Percentiles rank a stretch among this genome's conserved stretches.
Evolutionary conservation across 2,888 invertebrate species (phyloP).

Genomic region (Panorpa germanica): DNA sequence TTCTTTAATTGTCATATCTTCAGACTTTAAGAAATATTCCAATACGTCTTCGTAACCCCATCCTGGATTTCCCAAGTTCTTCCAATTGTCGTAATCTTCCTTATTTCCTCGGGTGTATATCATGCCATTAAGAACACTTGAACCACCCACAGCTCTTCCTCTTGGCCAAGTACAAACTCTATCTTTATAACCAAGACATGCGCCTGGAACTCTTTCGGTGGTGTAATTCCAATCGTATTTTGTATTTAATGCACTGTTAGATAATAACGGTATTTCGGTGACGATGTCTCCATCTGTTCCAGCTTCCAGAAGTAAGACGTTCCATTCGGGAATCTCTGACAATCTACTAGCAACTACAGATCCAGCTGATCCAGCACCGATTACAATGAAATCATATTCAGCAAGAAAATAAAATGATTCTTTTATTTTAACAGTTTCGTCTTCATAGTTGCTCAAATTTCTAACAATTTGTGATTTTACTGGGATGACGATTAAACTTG

Average conservation of each 20-base stretch:
- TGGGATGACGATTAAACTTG: too few species aligned
- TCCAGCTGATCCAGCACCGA: conserved; percentile 24
- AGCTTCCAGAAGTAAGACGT: conserved; percentile 39
- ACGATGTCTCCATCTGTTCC: conserved; percentile 37
- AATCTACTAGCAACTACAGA: conserved; percentile 40
- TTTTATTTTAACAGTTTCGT: too few species aligned
- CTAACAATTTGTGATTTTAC: too few species aligned
- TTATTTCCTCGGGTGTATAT: conserved; percentile 43
- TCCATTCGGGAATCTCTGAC: conserved; percentile 36
- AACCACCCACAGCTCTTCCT: conserved; percentile 48
- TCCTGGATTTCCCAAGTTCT: conserved; percentile 38
- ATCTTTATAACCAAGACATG: conserved; percentile 28
- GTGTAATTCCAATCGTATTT: conserved; percentile 14
- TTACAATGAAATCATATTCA: conserved; percentile 17
- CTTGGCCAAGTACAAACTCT: conserved; percentile 41
- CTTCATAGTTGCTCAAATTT: too few species aligned
- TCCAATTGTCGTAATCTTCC: conserved; percentile 51
- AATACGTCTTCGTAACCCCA: conserved; percentile 47
- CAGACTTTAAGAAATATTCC: conserved; percentile 50
- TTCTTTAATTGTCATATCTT: conserved; percentile 35
- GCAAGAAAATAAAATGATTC: too few species aligned
- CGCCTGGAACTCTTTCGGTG: conserved; percentile 26
- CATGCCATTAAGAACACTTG: conserved; percentile 43
- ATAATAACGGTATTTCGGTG: neutral
- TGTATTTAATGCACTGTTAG: neutral